Conservation (phyloP, 2,888 invertebrate genomes). For the Emmelina monodactyla region DNA sequence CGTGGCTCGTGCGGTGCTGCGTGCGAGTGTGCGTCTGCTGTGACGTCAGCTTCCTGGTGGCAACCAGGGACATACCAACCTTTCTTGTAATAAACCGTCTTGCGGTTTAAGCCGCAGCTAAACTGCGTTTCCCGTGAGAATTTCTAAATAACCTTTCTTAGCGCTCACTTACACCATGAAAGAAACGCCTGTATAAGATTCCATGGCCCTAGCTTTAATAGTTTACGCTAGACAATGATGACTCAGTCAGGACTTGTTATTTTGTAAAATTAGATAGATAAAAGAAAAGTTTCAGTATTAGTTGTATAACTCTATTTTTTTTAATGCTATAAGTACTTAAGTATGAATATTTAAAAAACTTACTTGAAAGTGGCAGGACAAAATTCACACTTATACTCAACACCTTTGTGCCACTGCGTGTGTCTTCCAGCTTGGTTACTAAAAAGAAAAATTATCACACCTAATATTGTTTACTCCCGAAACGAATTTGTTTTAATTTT, state of each 20-base stretch:
- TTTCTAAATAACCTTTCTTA: too few species aligned
- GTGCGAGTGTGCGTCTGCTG: conserved; percentile 16
- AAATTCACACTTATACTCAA: conserved; percentile 10
- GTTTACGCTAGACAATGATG: neutral
- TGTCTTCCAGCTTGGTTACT: conserved; percentile 2
- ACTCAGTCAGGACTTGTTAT: neutral
- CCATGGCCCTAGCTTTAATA: too few species aligned
- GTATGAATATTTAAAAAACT: conserved; percentile 11
- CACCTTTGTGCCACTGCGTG: conserved; percentile 11
- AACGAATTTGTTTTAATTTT: neutral
- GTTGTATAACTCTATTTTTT: too few species aligned
- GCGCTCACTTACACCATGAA: too few species aligned
- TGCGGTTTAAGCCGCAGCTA: too few species aligned
- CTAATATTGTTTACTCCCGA: too few species aligned
- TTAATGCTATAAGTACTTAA: too few species aligned
- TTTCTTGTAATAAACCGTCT: too few species aligned
- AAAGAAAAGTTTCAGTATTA: neutral
- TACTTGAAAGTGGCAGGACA: conserved; percentile 11
- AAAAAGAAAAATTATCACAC: too few species aligned
- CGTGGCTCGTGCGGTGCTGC: conserved; percentile 21
- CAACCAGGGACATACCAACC: neutral
- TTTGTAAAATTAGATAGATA: neutral
- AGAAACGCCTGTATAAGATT: too few species aligned
- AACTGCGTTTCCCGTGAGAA: too few species aligned
- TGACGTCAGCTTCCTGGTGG: neutral